These are phyloP conservation scores for Homalodisca vitripennis DNA, from an alignment of 1,140 invertebrate genomes.

Conservation along the genomic window DNA sequence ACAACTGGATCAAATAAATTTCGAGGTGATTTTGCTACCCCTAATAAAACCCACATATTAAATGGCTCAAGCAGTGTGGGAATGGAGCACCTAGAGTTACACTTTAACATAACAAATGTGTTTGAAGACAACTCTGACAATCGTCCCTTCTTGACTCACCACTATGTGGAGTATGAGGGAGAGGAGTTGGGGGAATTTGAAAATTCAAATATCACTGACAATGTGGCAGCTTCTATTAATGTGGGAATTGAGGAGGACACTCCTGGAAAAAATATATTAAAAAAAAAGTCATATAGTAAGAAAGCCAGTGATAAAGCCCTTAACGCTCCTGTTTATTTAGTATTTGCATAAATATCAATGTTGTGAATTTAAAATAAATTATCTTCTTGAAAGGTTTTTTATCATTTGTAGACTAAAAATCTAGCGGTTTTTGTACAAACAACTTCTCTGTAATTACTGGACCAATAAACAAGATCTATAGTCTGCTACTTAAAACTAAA, in stretches of 20 bases:
- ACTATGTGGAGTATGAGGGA: neutral
- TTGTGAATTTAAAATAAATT: neutral
- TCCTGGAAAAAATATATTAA: no score
- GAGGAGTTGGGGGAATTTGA: neutral
- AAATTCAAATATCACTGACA: neutral
- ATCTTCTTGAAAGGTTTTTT: no score
- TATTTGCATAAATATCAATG: neutral
- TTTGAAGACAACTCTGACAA: constrained; percentile 3
- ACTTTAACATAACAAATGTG: constrained; percentile 6
- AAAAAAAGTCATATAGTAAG: no score
- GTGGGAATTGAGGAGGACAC: neutral
- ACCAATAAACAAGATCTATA: no score
- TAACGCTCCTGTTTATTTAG: neutral
- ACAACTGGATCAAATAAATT: neutral
- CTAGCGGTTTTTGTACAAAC: no score
- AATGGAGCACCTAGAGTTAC: neutral
- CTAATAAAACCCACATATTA: no score
- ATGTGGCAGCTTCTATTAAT: neutral
- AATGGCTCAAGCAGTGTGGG: neutral
- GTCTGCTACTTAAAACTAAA: no score
- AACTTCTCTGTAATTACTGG: no score
- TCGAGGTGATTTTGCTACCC: no score
- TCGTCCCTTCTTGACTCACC: neutral
- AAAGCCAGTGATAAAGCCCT: neutral
- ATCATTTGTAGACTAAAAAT: no score